phyloP scores from a whole-genome alignment of 37 sponge, comb jelly and placozoan species.

The Aplysina aerophoba region DNA sequence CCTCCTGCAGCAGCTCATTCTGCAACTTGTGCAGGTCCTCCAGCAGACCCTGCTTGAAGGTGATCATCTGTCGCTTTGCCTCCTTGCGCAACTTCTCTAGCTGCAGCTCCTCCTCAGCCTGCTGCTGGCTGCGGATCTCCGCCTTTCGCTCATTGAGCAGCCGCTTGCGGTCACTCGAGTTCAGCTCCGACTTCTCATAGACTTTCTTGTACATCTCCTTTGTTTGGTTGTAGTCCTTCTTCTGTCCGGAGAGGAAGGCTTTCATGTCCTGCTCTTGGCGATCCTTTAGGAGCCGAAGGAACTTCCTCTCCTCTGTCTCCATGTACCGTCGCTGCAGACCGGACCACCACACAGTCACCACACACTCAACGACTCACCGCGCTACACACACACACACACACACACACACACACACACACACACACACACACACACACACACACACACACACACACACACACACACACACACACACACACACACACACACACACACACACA shows the following conservation, averaged over 20 bases:
- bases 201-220: conserved; percentile 83
- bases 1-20: conserved; percentile 87
- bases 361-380: too few relatives aligned
- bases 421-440: neutral
- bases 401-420: neutral
- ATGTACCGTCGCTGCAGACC: conserved; percentile 55
- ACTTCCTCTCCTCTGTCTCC: conserved; percentile 74
- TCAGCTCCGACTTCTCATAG: conserved; percentile 63
- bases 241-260: conserved; percentile 80
- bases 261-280: conserved; percentile 90
- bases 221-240: conserved; percentile 73
- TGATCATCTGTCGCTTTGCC: conserved; percentile 69
- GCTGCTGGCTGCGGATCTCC: conserved; percentile 72
- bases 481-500: too few relatives aligned
- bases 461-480: too few relatives aligned
- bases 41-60: conserved; percentile 68
- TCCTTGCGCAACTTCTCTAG: conserved; percentile 70
- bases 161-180: conserved; percentile 58
- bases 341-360: neutral
- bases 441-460: too few relatives aligned
- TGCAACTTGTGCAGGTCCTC: conserved; percentile 80
- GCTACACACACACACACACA: too few relatives aligned
- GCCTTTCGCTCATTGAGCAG: conserved; percentile 76
- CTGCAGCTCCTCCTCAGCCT: conserved; percentile 62
- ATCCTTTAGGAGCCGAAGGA: conserved; percentile 66